Conservation (phyloP, 2,888 invertebrate genomes). For the Chloroclystis v-ata region DNA sequence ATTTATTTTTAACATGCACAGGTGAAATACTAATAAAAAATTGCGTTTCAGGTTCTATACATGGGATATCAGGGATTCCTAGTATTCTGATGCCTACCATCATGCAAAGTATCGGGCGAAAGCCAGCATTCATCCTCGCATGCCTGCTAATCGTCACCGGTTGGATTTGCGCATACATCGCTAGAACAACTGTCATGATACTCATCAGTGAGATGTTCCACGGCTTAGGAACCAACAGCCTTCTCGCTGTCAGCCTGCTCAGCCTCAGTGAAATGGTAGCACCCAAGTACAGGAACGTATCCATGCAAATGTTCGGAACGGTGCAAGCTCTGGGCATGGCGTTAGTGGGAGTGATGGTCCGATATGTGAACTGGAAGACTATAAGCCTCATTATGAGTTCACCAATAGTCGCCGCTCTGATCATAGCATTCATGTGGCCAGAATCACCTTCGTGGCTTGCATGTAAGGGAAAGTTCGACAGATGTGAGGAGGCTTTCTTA, state of each 20-base stretch:
- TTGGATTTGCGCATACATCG: constrained; percentile 21
- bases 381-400: constrained; percentile 20
- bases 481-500: constrained; percentile 25
- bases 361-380: constrained; percentile 25
- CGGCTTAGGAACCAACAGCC: constrained; percentile 23
- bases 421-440: constrained; percentile 24
- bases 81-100: constrained; percentile 23
- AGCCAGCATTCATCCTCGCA: constrained; percentile 22
- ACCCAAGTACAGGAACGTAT: constrained; percentile 21
- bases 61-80: constrained; percentile 26
- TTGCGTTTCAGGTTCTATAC: constrained; percentile 27
- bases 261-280: constrained; percentile 27
- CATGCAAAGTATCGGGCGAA: constrained; percentile 28
- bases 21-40: no score
- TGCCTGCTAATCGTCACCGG: constrained; percentile 23
- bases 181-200: constrained; percentile 7
- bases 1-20: no score
- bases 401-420: constrained; percentile 19
- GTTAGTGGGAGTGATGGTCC: constrained; percentile 12
- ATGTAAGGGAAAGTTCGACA: constrained; percentile 24
- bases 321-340: constrained; percentile 18
- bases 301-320: constrained; percentile 18
- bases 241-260: constrained; percentile 19
- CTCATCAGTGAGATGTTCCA: constrained; percentile 23
- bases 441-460: constrained; percentile 32